Evolutionary conservation across 1,140 invertebrate species (phyloP).

Genomic region (Sitodiplosis mosellana): DNA sequence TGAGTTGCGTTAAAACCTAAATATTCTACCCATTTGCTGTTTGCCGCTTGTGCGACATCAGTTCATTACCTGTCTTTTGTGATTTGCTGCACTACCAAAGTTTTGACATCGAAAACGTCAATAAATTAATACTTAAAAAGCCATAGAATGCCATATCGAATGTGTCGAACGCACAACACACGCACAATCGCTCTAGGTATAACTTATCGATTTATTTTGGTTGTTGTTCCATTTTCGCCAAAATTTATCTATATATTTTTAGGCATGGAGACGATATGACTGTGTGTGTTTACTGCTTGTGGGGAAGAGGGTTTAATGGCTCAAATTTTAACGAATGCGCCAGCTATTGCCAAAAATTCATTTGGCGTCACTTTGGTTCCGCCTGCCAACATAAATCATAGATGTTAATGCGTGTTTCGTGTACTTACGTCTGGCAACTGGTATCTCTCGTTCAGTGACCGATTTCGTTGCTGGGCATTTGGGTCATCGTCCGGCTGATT

Average conservation of each 20-base stretch:
- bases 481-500: constrained; percentile 25
- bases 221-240: neutral
- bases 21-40: too few relatives aligned
- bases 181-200: neutral
- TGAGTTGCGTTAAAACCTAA: too few relatives aligned
- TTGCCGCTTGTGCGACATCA: too few relatives aligned
- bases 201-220: neutral
- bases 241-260: neutral
- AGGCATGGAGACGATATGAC: constrained; percentile 1
- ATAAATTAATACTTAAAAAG: too few relatives aligned
- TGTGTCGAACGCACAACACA: neutral
- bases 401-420: neutral
- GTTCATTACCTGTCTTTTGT: too few relatives aligned
- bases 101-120: too few relatives aligned
- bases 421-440: constrained; percentile 25
- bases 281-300: constrained; percentile 1
- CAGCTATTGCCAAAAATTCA: neutral
- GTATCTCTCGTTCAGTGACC: constrained; percentile 24
- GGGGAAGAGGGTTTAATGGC: neutral
- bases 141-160: too few relatives aligned
- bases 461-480: constrained; percentile 14
- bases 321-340: too few relatives aligned
- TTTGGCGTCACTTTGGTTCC: neutral
- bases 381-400: too few relatives aligned
- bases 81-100: too few relatives aligned